phyloP scores from a whole-genome alignment of 2,113 vertebrate genomes.

The Genyomyrus donnyi region DNA sequence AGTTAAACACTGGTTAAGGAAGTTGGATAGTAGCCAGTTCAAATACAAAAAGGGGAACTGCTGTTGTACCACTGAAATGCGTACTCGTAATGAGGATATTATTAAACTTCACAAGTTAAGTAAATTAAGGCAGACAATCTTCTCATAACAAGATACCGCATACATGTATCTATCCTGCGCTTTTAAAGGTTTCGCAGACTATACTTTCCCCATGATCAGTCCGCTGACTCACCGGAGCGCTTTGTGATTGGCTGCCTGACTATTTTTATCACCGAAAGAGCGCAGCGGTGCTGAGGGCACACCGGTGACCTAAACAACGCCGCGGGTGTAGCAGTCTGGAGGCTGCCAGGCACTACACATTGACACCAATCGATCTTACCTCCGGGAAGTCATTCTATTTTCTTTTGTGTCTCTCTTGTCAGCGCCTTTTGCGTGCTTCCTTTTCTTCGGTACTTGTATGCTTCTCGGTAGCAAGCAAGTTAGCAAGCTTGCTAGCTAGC shows the following conservation, averaged over 20 bases:
- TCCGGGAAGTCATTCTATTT: conserved; percentile 87
- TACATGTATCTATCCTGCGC: too few species aligned
- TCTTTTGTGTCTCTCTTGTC: not conserved
- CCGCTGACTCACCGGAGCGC: not conserved
- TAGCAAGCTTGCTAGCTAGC: conserved; percentile 30
- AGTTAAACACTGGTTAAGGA: not conserved
- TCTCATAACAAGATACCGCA: not conserved
- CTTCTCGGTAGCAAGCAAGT: conserved; percentile 36
- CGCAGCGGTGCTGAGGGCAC: not conserved
- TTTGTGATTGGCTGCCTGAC: not conserved
- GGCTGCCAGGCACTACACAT: not conserved
- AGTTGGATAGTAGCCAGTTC: not conserved
- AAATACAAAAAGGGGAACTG: not conserved
- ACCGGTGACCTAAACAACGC: conserved; percentile 1
- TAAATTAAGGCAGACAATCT: not conserved
- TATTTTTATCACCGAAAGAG: not conserved
- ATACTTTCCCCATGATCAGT: not conserved
- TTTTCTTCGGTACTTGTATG: conserved; percentile 43
- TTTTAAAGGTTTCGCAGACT: not conserved
- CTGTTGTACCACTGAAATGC: not conserved
- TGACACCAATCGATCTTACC: conserved; percentile 57
- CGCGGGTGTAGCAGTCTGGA: not conserved
- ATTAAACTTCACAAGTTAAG: not conserved
- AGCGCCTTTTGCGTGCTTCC: not conserved
- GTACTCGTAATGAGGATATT: not conserved